Conservation (phyloP, 92 coral and sea anemone genomes). For the Micromussa lordhowensis region DNA sequence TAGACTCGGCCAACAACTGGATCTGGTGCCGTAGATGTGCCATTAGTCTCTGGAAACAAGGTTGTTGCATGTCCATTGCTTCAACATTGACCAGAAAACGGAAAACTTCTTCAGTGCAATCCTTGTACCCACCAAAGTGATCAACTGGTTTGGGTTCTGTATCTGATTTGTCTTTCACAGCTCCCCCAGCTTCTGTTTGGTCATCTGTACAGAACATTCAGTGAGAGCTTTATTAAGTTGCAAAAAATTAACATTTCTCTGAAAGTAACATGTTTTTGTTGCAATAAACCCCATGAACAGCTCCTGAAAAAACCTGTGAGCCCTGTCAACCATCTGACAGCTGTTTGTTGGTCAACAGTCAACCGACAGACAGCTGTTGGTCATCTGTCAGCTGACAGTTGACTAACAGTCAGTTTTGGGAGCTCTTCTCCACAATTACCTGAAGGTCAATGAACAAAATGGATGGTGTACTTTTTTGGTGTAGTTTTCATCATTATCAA, state of each 20-base stretch:
- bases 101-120: conserved; percentile 73
- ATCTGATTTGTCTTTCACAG: not conserved
- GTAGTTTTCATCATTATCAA: no score
- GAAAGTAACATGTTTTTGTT: no score
- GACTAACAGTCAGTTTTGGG: no score
- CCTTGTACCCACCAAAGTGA: conserved; percentile 77
- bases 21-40: conserved; percentile 71
- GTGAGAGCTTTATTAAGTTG: not conserved
- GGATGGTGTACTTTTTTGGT: no score
- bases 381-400: no score
- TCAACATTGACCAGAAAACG: conserved; percentile 74
- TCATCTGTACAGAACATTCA: not conserved
- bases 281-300: no score
- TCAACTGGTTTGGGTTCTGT: conserved; percentile 25
- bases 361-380: no score
- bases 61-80: conserved; percentile 75
- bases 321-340: no score
- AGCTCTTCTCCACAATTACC: no score
- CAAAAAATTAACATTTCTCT: not conserved
- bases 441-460: no score
- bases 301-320: no score
- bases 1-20: conserved; percentile 47
- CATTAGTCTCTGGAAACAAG: conserved; percentile 78
- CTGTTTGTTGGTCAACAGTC: no score
- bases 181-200: not conserved